Conservation (phyloP, 2,888 invertebrate species). For the Drosophila merina region DNA sequence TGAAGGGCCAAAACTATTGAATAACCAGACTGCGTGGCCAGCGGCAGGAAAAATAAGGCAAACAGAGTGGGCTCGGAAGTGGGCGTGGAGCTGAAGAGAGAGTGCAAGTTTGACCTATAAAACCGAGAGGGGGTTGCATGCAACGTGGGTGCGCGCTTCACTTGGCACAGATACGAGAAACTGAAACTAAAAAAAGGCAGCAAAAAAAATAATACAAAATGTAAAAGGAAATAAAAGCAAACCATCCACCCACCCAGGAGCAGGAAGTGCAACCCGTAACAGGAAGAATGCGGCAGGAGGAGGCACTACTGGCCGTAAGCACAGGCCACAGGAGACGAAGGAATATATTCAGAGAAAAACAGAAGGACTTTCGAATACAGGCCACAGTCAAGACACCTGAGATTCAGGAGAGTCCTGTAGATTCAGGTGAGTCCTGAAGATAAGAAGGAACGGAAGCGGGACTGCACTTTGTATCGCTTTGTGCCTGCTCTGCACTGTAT, state of each 20-base stretch:
- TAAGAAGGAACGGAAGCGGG: conserved; percentile 9
- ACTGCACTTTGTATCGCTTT: conserved; percentile 21
- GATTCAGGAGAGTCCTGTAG: conserved; percentile 37
- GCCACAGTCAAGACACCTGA: conserved; percentile 22
- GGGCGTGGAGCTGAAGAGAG: conserved; percentile 26
- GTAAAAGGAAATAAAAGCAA: conserved; percentile 26
- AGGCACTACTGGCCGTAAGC: conserved; percentile 17
- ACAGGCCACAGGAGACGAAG: conserved; percentile 54
- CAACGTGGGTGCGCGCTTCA: conserved; percentile 34
- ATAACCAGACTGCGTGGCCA: conserved; percentile 51
- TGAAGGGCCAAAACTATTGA: conserved; percentile 62
- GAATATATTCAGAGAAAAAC: background rate
- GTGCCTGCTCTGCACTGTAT: conserved; percentile 16
- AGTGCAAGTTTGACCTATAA: conserved; percentile 45
- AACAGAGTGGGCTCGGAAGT: background rate
- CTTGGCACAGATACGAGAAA: conserved; percentile 39
- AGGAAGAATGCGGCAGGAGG: conserved; percentile 13
- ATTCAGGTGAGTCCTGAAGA: conserved; percentile 31
- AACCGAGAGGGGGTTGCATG: background rate
- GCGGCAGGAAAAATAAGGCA: background rate
- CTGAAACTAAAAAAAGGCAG: background rate
- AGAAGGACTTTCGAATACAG: background rate
- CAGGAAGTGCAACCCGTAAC: conserved; percentile 14
- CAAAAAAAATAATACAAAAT: conserved; percentile 4
- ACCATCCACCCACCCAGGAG: background rate